Evolutionary conservation across 2,888 invertebrate species (phyloP).

Genomic region (Meteorus colon): DNA sequence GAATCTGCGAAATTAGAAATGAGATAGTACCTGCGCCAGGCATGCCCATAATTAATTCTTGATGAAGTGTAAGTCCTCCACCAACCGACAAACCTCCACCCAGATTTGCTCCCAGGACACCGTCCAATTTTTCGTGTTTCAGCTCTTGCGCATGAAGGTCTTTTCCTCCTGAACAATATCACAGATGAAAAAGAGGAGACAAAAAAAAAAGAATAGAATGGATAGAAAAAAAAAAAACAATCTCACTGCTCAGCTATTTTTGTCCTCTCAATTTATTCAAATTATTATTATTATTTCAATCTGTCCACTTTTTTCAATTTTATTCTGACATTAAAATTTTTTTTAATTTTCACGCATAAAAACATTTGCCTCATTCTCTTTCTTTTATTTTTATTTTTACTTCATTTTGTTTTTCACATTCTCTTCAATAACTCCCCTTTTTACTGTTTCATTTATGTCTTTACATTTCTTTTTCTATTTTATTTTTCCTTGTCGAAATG

Average conservation of each 20-base stretch:
- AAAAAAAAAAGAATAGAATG: conserved; percentile 46
- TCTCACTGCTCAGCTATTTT: conserved; percentile 34
- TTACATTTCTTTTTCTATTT: conserved; percentile 37
- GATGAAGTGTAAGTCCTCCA: conserved; percentile 70
- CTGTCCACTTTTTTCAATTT: neutral
- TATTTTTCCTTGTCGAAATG: conserved; percentile 36
- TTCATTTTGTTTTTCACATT: conserved; percentile 28
- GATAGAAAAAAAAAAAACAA: neutral
- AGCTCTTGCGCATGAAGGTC: conserved; percentile 83
- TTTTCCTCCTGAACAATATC: conserved; percentile 78
- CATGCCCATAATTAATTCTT: conserved; percentile 72
- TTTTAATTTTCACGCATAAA: neutral
- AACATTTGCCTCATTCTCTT: neutral
- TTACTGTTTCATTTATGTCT: conserved; percentile 31
- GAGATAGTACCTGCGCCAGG: conserved; percentile 63
- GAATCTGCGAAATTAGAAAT: conserved; percentile 32
- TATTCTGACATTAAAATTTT: neutral
- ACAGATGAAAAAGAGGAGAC: conserved; percentile 9
- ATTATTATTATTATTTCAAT: neutral
- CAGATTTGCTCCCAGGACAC: conserved; percentile 71
- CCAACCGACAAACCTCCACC: conserved; percentile 69
- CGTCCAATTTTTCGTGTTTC: conserved; percentile 77
- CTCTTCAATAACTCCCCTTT: conserved; percentile 31
- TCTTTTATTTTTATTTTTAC: neutral
- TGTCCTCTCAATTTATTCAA: neutral